Evolutionary conservation across 2,888 invertebrate genomes (phyloP), one percentile per base, ranked within the genome.

Genomic region (Ophion obscuratus): DNA sequence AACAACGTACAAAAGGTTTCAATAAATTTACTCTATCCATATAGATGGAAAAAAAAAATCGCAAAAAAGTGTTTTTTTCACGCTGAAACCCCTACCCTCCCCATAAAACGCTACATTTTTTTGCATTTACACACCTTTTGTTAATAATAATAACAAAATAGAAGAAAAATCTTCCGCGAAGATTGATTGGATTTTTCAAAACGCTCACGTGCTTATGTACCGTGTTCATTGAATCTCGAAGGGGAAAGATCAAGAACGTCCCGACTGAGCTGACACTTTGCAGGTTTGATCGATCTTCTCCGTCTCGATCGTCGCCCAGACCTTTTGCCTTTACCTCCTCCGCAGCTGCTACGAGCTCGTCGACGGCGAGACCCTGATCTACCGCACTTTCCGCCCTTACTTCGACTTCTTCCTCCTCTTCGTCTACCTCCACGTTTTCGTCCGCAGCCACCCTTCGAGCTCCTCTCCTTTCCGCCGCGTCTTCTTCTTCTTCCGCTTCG

Each of bases 181-280:
- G 40, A 40, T 40, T 9, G 9, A 40, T 40, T 40, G 40, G 53
- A 53, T 53, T 53, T 53, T 2, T 14, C 71, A 59, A 31, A 85
- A 31, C 36, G 77, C 57, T 86, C 74, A 78, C 83, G 73, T 67
- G 68, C 62, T 53, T 77, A 86, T 81, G 62, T 83, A 86, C 78
- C 86, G 74, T 68, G 40, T 68, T 78, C 74, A 53, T 78, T 20
- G 36, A 62, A n/a, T 9, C 74, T 78, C 36, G 44, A 40, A 27
- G 77, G n/a, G 3, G 81, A 83, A 27, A 44, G 20, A 2, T 67
- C 31, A 40, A 67, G 31, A 10, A 78, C 78, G 14, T 67, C 78
- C 44, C 20, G 36, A 10, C 10, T 14, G 20, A 44, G 31, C 17
- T 27, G 2, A n/a, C 86, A 86, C 68, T 78, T 57, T 66, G 27